phyloP scores from a whole-genome alignment of 1,140 invertebrate species.

The Nomia melanderi region DNA sequence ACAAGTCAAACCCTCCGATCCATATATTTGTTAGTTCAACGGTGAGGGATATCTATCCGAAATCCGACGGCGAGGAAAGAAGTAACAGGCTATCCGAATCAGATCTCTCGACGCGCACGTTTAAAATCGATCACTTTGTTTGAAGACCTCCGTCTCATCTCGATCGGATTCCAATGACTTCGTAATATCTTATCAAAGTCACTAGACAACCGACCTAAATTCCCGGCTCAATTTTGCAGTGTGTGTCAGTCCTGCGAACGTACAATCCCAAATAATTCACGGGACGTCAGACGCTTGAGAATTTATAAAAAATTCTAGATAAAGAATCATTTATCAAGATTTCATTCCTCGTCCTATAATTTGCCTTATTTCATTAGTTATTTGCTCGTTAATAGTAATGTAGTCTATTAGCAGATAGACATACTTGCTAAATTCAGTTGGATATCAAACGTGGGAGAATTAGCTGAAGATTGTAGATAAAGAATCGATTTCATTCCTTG shows the following conservation, averaged over 20 bases:
- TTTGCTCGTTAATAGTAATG: too few relatives aligned
- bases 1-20: too few relatives aligned
- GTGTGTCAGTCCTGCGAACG: conserved; percentile 7
- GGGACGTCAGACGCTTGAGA: too few relatives aligned
- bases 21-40: neutral
- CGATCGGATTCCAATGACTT: neutral
- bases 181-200: conserved; percentile 12
- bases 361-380: too few relatives aligned
- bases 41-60: neutral
- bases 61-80: neutral
- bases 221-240: neutral
- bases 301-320: too few relatives aligned
- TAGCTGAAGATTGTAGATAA: too few relatives aligned
- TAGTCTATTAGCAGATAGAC: too few relatives aligned
- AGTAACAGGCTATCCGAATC: neutral
- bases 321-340: too few relatives aligned
- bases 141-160: neutral
- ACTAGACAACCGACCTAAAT: conserved; percentile 2
- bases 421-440: too few relatives aligned
- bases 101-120: neutral
- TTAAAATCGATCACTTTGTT: neutral
- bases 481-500: too few relatives aligned
- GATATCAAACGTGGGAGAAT: too few relatives aligned
- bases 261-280: conserved; percentile 14
- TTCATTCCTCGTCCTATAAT: too few relatives aligned